These are phyloP conservation scores for Drosophila mettleri DNA, from an alignment of 2,888 invertebrate genomes.

Conservation along the genomic window DNA sequence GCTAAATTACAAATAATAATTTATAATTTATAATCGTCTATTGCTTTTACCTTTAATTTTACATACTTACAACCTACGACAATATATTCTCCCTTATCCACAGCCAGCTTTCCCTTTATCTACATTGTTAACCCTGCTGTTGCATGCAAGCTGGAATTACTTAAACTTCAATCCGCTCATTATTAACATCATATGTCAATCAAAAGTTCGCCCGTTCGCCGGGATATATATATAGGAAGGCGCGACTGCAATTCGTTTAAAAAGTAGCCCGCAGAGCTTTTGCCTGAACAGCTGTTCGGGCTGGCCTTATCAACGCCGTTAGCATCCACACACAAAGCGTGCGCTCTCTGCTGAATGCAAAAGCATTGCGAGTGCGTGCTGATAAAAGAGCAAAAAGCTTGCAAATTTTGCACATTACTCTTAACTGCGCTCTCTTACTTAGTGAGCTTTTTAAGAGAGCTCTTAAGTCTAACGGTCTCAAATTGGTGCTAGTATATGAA, in stretches of 20 bases:
- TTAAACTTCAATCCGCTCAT: conserved; percentile 25
- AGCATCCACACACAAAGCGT: conserved; percentile 26
- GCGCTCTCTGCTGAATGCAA: conserved; percentile 49
- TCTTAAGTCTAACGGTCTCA: conserved; percentile 5
- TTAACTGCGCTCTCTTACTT: conserved; percentile 43
- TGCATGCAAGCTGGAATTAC: conserved; percentile 13
- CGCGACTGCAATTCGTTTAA: conserved; percentile 44
- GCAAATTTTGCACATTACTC: conserved; percentile 11
- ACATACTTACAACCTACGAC: conserved; percentile 18
- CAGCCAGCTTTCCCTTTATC: neutral
- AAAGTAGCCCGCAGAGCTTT: conserved; percentile 40
- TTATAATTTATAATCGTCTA: no score
- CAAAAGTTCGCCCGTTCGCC: conserved; percentile 27
- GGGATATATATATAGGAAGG: conserved; percentile 10
- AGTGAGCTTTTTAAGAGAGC: conserved; percentile 65
- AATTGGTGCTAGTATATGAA: conserved; percentile 6
- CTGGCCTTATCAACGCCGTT: conserved; percentile 21
- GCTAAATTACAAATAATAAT: neutral
- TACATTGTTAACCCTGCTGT: neutral
- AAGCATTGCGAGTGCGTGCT: conserved; percentile 22
- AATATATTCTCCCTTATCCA: conserved; percentile 1
- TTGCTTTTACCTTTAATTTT: neutral
- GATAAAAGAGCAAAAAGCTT: conserved; percentile 10
- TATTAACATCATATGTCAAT: conserved; percentile 33
- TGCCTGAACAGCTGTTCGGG: conserved; percentile 45